Percentiles rank a stretch among this genome's conserved stretches.
These are phyloP conservation scores for Aphaenogaster floridana DNA, from an alignment of 1,140 invertebrate genomes.

Conservation along the genomic window DNA sequence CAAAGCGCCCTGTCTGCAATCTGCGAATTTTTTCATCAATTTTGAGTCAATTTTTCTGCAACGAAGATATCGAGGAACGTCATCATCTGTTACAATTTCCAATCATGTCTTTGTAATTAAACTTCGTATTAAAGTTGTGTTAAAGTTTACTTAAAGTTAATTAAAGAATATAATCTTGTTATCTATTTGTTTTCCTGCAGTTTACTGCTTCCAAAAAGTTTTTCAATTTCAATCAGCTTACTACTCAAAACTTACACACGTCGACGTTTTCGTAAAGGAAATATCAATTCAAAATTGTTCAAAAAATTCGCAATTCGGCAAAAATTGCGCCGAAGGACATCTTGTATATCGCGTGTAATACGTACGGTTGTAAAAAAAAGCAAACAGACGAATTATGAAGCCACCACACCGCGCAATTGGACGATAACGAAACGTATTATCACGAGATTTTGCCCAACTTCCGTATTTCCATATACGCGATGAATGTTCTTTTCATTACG, in stretches of 20 bases:
- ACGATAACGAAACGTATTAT: conserved; percentile 19
- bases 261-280: neutral
- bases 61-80: neutral
- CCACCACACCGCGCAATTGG: no score
- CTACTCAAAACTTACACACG: no score
- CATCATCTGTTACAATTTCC: neutral
- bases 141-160: neutral
- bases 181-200: no score
- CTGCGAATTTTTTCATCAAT: neutral
- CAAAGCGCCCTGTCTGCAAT: neutral
- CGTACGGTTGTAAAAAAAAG: neutral
- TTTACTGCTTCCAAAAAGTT: neutral
- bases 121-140: neutral
- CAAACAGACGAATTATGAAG: neutral
- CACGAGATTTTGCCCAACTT: neutral
- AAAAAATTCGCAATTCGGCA: no score
- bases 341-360: neutral
- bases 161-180: conserved; percentile 1
- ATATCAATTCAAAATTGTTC: neutral
- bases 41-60: neutral
- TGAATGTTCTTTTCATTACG: neutral
- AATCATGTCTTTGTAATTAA: neutral
- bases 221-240: neutral
- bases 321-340: neutral
- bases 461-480: neutral